Conservation (phyloP, 2,797 vertebrate genomes). For the Sarcophilus harrisii region DNA sequence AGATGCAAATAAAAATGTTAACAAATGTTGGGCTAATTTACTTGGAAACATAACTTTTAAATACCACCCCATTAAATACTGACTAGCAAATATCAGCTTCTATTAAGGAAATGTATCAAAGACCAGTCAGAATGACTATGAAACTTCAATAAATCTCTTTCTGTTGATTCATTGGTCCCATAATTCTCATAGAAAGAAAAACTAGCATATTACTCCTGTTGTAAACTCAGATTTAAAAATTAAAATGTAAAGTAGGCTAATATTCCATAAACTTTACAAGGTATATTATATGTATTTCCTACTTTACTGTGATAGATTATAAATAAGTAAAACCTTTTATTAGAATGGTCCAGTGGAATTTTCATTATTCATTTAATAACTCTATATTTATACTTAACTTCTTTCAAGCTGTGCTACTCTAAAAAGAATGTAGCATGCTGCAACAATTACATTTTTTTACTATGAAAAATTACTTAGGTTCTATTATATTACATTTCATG, state of each 20-base stretch:
- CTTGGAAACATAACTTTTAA: background rate
- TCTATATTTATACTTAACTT: constrained; percentile 41
- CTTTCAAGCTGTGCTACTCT: constrained; percentile 26
- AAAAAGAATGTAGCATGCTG: constrained; percentile 24
- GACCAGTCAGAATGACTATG: constrained; percentile 40
- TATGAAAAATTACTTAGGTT: constrained; percentile 34
- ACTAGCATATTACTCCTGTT: background rate
- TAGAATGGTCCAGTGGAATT: background rate
- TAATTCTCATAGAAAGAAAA: constrained; percentile 41
- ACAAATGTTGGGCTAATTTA: constrained; percentile 1
- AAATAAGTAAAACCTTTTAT: background rate
- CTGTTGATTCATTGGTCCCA: constrained; percentile 26
- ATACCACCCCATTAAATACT: background rate
- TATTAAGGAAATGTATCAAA: constrained; percentile 40
- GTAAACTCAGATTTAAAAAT: constrained; percentile 39
- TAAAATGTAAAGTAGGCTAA: constrained; percentile 7
- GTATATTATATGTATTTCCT: background rate
- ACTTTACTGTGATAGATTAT: background rate
- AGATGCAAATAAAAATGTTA: constrained; percentile 12
- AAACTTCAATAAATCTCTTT: constrained; percentile 31
- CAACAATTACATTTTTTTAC: background rate
- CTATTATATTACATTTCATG: constrained; percentile 16
- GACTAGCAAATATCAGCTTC: constrained; percentile 4
- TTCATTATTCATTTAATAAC: background rate
- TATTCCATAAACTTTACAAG: constrained; percentile 24